Base-by-base conservation (phyloP, 2,888 invertebrate species). In the Nomada flava region DNA sequence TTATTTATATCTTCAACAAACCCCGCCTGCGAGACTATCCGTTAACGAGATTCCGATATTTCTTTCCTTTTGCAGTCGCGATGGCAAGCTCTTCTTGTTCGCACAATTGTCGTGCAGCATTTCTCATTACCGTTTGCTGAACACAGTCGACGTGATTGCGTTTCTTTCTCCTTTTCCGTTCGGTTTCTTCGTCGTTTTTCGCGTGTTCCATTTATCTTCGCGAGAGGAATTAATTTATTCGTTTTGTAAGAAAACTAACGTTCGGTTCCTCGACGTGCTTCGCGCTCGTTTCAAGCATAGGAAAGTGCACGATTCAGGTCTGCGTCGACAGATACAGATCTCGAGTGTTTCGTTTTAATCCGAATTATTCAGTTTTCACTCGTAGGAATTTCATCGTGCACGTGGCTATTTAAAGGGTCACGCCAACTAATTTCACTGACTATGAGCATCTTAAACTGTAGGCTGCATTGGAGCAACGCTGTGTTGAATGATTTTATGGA, bases 1-100 rank as follows among this genome's bases (percentile, higher is more conserved):
- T 74, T 64, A 53, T 47, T 47, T 76, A 65, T 55, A 59, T 50
- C 55, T 70, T 74, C 79, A 83, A 88, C 79, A 76, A 71, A 78
- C 73, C 76, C 74, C 81, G 88, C 74, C 80, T 86, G 77, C 74
- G 77, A 68, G 82, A 86, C 86, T 85, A 86, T 89, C 82, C 86
- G 84, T 88, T 79, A 88, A 82, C 86, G 82, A 84, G 79, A 84
- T 77, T 70, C 69, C 77, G 77, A 85, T 79, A 73, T 79, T 78
- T 59, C 53, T 13, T 65, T 64, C n/a, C 57, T 2, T 18, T 60
- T 67, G 2, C 4, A 70, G 23, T 47, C 23, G 42, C 65, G 26
- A 53, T 60, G 20, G 60, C 80, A 55, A 65, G 60, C 29, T 29
- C 23, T 42, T 15, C n/a, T 15, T 7, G 11, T 0, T 10, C 18